Conservation (phyloP, 2,113 vertebrate genomes). For the Polypterus bichir region DNA sequence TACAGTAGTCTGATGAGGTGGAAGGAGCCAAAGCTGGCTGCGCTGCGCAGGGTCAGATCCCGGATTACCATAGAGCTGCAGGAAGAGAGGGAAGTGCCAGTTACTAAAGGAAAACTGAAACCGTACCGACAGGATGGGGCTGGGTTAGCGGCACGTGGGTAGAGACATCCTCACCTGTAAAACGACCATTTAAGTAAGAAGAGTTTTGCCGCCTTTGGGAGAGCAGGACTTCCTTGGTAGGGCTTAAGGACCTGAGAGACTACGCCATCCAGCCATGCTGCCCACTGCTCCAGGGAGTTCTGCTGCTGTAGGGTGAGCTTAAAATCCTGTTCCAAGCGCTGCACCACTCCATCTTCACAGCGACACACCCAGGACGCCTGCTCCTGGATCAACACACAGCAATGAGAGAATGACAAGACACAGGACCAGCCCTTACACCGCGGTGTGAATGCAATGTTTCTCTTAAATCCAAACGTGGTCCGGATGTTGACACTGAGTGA, state of each 20-base stretch:
- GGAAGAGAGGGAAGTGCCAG: not conserved
- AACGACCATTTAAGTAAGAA: slow-evolving; percentile 91
- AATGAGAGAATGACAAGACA: not conserved
- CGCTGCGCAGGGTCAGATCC: slow-evolving; percentile 79
- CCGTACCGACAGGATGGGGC: not conserved
- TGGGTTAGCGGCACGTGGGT: not conserved
- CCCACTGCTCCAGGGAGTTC: slow-evolving; percentile 86
- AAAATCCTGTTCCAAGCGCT: slow-evolving; percentile 78
- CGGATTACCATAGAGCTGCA: slow-evolving; percentile 82
- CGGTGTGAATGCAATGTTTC: too few species aligned
- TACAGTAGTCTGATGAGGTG: slow-evolving; percentile 82
- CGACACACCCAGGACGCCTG: slow-evolving; percentile 89
- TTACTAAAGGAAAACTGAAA: too few species aligned
- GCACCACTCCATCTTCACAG: slow-evolving; percentile 71
- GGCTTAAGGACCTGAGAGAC: slow-evolving; percentile 78
- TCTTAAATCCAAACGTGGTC: too few species aligned
- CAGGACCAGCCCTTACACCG: not conserved
- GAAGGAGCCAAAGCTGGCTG: slow-evolving; percentile 81
- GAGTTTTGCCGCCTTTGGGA: slow-evolving; percentile 77
- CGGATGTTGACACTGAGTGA: too few species aligned
- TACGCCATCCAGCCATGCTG: slow-evolving; percentile 68
- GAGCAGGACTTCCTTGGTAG: slow-evolving; percentile 59
- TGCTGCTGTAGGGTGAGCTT: slow-evolving; percentile 82
- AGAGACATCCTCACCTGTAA: slow-evolving; percentile 55
- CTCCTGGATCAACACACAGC: slow-evolving; percentile 44